Percentiles rank a stretch among this genome's conserved stretches.
These are phyloP conservation scores for Megamerina dolium DNA, from an alignment of 2,888 invertebrate genomes.

Conservation along the genomic window DNA sequence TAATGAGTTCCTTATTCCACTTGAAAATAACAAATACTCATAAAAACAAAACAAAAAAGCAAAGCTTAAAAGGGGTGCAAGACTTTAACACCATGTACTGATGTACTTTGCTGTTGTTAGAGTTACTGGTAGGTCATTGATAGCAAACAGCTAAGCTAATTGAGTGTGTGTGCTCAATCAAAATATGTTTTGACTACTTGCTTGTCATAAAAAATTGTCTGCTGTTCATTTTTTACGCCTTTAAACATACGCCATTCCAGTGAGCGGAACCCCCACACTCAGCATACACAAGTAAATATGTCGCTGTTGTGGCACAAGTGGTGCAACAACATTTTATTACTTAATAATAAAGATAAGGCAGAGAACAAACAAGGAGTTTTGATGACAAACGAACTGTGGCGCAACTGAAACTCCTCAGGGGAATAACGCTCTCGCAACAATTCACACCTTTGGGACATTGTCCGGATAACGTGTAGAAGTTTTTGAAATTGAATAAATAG, in stretches of 20 bases:
- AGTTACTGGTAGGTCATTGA: too few species aligned
- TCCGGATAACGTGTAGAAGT: constrained; percentile 1
- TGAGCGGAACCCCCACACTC: too few species aligned
- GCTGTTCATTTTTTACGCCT: constrained; percentile 21
- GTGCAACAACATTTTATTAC: constrained; percentile 48
- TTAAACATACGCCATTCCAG: too few species aligned
- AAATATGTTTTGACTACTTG: constrained; percentile 47
- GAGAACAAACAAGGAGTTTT: neutral
- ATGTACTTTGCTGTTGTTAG: too few species aligned
- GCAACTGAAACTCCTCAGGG: constrained; percentile 5
- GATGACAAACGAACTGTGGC: too few species aligned
- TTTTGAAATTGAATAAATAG: constrained; percentile 11
- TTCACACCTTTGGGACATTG: neutral
- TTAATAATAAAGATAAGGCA: constrained; percentile 39
- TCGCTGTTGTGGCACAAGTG: constrained; percentile 39
- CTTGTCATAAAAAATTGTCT: constrained; percentile 41
- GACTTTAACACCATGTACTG: neutral
- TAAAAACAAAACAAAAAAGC: neutral
- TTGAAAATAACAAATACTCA: too few species aligned
- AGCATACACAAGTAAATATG: too few species aligned
- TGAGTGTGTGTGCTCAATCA: constrained; percentile 28
- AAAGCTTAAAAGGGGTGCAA: neutral
- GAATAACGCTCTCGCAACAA: neutral
- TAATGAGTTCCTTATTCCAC: constrained; percentile 1
- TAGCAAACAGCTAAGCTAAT: constrained; percentile 1